Evolutionary conservation across 2,113 vertebrate genomes (phyloP), one percentile per base, ranked within the genome.

Genomic region (Nibea albiflora): DNA sequence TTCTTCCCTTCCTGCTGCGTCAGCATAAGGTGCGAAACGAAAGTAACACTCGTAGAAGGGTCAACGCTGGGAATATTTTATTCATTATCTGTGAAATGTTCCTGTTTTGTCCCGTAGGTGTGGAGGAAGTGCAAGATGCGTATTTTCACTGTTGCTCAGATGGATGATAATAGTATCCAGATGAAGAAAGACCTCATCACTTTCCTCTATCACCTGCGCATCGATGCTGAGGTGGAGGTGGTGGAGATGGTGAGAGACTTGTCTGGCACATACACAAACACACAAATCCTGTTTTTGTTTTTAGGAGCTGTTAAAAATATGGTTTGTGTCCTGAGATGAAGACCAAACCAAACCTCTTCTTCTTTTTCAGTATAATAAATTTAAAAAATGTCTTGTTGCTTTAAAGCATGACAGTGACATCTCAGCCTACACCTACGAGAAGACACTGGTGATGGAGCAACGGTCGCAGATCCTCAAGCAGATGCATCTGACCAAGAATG

Each of bases 81-180:
- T 42, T 78, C 3, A 22, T 46, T 17, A 54, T 22, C 15, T 14
- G 7, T 73, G 17, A 57, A 39, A 28, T 61, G 68, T 85, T 44
- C 3, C 10, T 47, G 17, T 73, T 84, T 81, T 81, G 70, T 73
- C 49, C 24, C 17, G 28, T 79, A 99, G 98, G 98, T 99, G 17
- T 99, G 98, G 98, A 96, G 96, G 76, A 99, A 99, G 89, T 99
- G 98, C 92, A 99, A 98, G 95, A 99, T 99, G 96, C 96, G 98
- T 2, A 99, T 99, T 94, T 99, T 99, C 94, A 99, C 98, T 0
- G 98, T 99, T 84, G 98, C 98, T 12, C 98, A 99, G 93, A 96
- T 99, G 96, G 98, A 99, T 0, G 98, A 99, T 92, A 99, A 99
- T 76, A 99, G 98, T 90, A 99, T 99, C 91, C 98, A 99, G 95